Percentiles rank a stretch among this genome's conserved stretches.
Conservation (phyloP, 2,888 invertebrate species). For the Idaea biselata region DNA sequence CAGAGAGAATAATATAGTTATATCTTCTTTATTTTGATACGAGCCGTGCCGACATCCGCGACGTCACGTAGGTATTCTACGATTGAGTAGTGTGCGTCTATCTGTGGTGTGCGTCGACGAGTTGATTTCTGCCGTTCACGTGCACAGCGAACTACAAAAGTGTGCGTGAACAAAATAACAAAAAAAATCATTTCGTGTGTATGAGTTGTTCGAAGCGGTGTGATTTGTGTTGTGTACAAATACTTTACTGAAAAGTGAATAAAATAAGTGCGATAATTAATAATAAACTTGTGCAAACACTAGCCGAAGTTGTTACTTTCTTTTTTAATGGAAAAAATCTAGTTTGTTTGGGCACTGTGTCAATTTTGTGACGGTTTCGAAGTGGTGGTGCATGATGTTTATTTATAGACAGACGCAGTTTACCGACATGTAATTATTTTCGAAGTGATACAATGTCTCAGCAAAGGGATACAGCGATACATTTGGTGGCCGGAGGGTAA, state of each 20-base stretch:
- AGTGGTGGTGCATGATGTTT: slow-evolving; percentile 75
- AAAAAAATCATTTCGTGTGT: slow-evolving; percentile 31
- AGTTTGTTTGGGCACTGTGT: slow-evolving; percentile 28
- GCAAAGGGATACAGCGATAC: slow-evolving; percentile 93
- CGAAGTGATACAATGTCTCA: slow-evolving; percentile 83
- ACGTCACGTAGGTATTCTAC: slow-evolving; percentile 32
- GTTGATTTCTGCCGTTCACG: slow-evolving; percentile 9
- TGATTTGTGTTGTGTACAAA: slow-evolving; percentile 44
- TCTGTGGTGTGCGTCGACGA: slow-evolving; percentile 23
- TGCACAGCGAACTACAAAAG: not conserved
- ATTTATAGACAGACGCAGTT: slow-evolving; percentile 77
- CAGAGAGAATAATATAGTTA: not conserved
- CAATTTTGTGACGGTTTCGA: slow-evolving; percentile 42
- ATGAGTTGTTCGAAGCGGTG: slow-evolving; percentile 46
- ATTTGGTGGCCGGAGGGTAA: slow-evolving; percentile 97
- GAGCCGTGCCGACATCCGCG: slow-evolving; percentile 24
- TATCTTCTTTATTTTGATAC: not conserved
- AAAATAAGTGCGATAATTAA: slow-evolving; percentile 23
- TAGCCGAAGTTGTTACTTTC: slow-evolving; percentile 3
- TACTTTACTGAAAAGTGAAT: slow-evolving; percentile 27
- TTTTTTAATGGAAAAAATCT: slow-evolving; percentile 14
- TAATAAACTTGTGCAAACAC: slow-evolving; percentile 19
- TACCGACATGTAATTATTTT: slow-evolving; percentile 77
- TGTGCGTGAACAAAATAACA: slow-evolving; percentile 7
- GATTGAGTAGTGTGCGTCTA: slow-evolving; percentile 19